These are phyloP conservation scores for Agrypnus murinus DNA, from an alignment of 2,888 invertebrate genomes.

Conservation along the genomic window DNA sequence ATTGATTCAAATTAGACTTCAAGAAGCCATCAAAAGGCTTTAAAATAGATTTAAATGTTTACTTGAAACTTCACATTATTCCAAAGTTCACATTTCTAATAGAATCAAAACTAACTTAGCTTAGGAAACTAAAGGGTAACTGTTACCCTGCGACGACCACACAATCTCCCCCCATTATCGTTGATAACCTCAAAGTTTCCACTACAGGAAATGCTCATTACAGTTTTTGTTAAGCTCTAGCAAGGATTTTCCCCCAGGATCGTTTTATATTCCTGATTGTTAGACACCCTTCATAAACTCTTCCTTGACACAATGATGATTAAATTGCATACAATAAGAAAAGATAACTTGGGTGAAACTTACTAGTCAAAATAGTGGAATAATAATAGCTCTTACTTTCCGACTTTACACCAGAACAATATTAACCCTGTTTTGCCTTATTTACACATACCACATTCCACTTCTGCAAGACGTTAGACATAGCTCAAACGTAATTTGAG, in stretches of 20 bases:
- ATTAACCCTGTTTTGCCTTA: slow-evolving; percentile 38
- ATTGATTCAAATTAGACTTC: too few species aligned
- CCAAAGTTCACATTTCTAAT: not conserved
- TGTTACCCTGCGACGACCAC: slow-evolving; percentile 14
- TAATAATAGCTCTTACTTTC: slow-evolving; percentile 34
- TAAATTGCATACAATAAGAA: slow-evolving; percentile 18
- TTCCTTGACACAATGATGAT: slow-evolving; percentile 25
- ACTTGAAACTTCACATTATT: not conserved
- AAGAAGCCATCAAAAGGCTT: too few species aligned
- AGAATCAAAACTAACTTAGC: slow-evolving; percentile 10
- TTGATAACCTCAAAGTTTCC: slow-evolving; percentile 26
- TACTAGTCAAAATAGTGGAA: slow-evolving; percentile 20
- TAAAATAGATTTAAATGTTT: too few species aligned
- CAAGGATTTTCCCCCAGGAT: slow-evolving; percentile 14
- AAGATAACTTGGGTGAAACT: slow-evolving; percentile 15
- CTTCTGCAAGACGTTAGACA: slow-evolving; percentile 21
- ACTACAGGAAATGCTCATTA: slow-evolving; percentile 31
- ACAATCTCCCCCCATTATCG: slow-evolving; percentile 26
- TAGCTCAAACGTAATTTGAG: slow-evolving; percentile 36
- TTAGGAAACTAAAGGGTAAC: slow-evolving; percentile 4
- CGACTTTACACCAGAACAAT: slow-evolving; percentile 35
- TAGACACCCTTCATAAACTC: slow-evolving; percentile 5
- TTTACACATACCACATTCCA: slow-evolving; percentile 41
- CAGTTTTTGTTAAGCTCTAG: slow-evolving; percentile 18
- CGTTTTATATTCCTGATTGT: slow-evolving; percentile 23